phyloP scores from a whole-genome alignment of 53 echinoderm and acorn worm species.

The Patiria pectinifera region DNA sequence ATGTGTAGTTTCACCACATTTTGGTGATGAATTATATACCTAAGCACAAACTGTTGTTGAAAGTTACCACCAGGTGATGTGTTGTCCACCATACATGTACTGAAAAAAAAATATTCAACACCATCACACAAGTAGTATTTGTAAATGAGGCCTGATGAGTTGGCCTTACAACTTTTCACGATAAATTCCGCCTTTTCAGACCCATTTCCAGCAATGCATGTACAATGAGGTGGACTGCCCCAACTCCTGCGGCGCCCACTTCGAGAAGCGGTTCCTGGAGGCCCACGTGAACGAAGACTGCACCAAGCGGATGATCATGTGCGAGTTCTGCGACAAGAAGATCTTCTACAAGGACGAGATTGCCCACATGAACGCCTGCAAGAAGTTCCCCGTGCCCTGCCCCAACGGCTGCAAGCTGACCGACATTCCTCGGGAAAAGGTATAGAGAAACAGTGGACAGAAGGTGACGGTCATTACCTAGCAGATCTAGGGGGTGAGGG shows the following conservation, averaged over 20 bases:
- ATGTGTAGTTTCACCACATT: too few relatives aligned
- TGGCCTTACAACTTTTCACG: background rate
- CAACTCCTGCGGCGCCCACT: conserved; percentile 93
- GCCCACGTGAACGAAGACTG: conserved; percentile 89
- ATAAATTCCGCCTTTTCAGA: conserved; percentile 26
- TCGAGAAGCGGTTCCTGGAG: conserved; percentile 92
- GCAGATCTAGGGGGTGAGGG: too few relatives aligned
- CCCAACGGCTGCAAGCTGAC: conserved; percentile 95
- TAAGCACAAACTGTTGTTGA: too few relatives aligned
- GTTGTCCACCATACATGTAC: too few relatives aligned
- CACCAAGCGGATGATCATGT: conserved; percentile 87
- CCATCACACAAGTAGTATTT: too few relatives aligned
- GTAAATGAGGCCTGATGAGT: too few relatives aligned
- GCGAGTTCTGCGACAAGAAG: conserved; percentile 90
- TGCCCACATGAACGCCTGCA: conserved; percentile 94
- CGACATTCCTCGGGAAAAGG: conserved; percentile 87
- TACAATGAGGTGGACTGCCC: conserved; percentile 94
- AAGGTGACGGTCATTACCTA: background rate
- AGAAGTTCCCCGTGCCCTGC: conserved; percentile 91
- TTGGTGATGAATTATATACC: too few relatives aligned
- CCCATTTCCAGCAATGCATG: conserved; percentile 74
- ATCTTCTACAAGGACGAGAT: conserved; percentile 99
- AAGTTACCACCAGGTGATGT: too few relatives aligned
- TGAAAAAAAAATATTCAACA: too few relatives aligned
- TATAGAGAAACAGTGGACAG: background rate